These are phyloP conservation scores for Takifugu flavidus DNA, from an alignment of 2,113 vertebrate genomes.

Conservation along the genomic window DNA sequence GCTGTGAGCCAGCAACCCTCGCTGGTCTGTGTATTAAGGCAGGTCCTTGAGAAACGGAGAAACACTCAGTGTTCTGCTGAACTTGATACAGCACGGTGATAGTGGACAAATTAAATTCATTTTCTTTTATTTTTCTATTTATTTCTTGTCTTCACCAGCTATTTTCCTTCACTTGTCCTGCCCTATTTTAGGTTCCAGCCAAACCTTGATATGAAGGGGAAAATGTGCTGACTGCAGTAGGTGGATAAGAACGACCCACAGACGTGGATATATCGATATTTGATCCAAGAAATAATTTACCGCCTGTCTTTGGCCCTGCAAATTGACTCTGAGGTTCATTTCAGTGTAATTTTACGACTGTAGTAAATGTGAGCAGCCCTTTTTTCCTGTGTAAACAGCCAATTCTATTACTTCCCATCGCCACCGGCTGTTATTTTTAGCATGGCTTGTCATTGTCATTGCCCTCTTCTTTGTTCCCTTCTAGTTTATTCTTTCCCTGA, in stretches of 20 bases:
- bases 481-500: slow-evolving; percentile 1
- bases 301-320: slow-evolving; percentile 5
- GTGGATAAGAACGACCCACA: slow-evolving; percentile 27
- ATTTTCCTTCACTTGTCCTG: slow-evolving; percentile 10
- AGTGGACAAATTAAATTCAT: slow-evolving; percentile 55
- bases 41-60: slow-evolving; percentile 63
- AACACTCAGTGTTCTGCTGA: slow-evolving; percentile 56
- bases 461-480: not conserved
- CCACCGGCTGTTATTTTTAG: slow-evolving; percentile 5
- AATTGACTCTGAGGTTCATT: slow-evolving; percentile 40
- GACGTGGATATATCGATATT: slow-evolving; percentile 60
- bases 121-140: slow-evolving; percentile 26
- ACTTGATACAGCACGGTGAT: slow-evolving; percentile 34
- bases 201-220: slow-evolving; percentile 14
- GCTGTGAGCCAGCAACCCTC: slow-evolving; percentile 61
- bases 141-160: slow-evolving; percentile 19
- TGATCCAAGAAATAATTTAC: slow-evolving; percentile 58
- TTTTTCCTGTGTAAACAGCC: not conserved
- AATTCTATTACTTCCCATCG: not conserved
- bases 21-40: slow-evolving; percentile 48
- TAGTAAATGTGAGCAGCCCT: slow-evolving; percentile 10
- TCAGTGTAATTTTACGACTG: slow-evolving; percentile 17
- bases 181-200: slow-evolving; percentile 15
- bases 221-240: slow-evolving; percentile 50
- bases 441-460: not conserved